Percentiles rank a stretch among this genome's conserved stretches.
Conservation (phyloP, 64 coral and sea anemone species). For the Montipora efflorescens region DNA sequence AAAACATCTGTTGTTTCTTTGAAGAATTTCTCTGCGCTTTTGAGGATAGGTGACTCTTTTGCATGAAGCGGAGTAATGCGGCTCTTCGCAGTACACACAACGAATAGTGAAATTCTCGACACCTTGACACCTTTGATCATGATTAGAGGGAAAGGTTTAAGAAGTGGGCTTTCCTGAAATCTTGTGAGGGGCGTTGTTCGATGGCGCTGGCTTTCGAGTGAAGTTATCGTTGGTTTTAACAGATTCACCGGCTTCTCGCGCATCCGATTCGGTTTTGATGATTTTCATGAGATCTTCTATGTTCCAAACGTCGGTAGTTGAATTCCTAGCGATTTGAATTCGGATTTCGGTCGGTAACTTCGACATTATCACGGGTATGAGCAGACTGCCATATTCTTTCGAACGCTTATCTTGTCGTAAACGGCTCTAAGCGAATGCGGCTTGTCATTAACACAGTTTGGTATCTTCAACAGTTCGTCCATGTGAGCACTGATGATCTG, state of each 20-base stretch:
- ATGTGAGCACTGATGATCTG: neutral
- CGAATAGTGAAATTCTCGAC: neutral
- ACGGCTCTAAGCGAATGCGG: neutral
- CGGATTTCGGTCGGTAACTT: conserved; percentile 5
- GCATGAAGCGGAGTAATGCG: conserved; percentile 18
- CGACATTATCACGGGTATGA: conserved; percentile 29
- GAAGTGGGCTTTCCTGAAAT: neutral
- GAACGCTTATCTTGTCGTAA: conserved; percentile 11
- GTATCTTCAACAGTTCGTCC: conserved; percentile 1
- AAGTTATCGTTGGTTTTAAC: neutral
- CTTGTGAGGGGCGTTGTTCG: neutral
- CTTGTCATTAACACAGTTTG: neutral
- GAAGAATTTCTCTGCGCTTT: neutral
- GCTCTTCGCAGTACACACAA: neutral
- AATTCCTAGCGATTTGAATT: conserved; percentile 3
- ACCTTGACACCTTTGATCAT: neutral
- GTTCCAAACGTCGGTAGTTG: conserved; percentile 18
- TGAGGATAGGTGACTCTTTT: neutral
- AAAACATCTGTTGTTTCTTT: neutral
- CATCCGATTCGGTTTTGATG: neutral
- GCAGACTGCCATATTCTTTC: conserved; percentile 13
- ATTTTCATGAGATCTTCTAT: conserved; percentile 9
- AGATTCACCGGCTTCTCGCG: conserved; percentile 16
- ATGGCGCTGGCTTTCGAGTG: neutral
- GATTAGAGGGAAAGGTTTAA: neutral